Evolutionary conservation across 2,797 vertebrate species (phyloP), one percentile per base, ranked within the genome.

Genomic region (Nyctalus aviator): DNA sequence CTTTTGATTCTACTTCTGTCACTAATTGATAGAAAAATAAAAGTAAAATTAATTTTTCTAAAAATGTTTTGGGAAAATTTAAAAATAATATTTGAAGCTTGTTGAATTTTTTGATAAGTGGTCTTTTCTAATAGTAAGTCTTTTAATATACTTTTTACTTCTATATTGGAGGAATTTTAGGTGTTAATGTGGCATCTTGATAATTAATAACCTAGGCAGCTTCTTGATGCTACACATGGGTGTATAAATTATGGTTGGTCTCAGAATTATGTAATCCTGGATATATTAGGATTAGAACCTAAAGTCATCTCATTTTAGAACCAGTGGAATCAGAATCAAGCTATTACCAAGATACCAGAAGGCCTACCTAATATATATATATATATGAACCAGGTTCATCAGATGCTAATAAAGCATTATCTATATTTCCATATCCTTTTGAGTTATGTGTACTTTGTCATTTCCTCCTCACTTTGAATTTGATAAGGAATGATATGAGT

Each of bases 1-100:
- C 55, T 94, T 91, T 71, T 87, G 8, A 66, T 94, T 95, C 69
- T 73, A 44, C 35, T 82, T 89, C 23, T 91, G 66, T 79, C 7
- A 64, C 48, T 92, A 68, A 37, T 81, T 83, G 41, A 14, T 71
- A 88, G 73, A 48, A 95, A 90, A 73, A 12, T 90, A 8, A 92
- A 75, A 92, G 48, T 78, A 68, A 14, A 53, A 66, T 55, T 94
- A n/a, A 78, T 89, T 91, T 93, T 32, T 84, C n/a, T 64, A 79
- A 88, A 57, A 93, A 21, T 90, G 72, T 71, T 95, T 62, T 90
- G 50, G 62, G 71, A 85, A 84, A 48, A n/a, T 64, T 69, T 68
- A 17, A 76, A 91, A 90, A 27, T 72, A 90, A 64, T 55, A 12
- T 93, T 41, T 94, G 77, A 75, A 81, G 35, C 32, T 75, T 85